Percentiles rank a stretch among this genome's conserved stretches.
Conservation (phyloP, 2,888 invertebrate genomes). For the Dryococelus australis region DNA sequence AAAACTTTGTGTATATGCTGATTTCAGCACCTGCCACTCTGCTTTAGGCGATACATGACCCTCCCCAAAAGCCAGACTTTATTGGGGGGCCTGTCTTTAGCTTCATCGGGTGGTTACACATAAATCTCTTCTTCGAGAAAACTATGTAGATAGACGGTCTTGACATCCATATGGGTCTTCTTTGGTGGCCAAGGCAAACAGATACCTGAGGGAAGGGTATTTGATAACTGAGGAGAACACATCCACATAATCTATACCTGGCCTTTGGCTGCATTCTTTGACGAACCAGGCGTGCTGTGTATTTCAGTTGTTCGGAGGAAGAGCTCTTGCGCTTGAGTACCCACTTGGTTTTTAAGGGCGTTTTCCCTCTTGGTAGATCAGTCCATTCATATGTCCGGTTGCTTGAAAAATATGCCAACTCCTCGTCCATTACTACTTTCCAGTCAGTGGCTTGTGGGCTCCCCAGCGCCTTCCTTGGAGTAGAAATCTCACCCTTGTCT, state of each 20-base stretch:
- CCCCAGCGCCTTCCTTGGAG: background rate
- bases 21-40: background rate
- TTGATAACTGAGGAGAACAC: background rate
- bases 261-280: background rate
- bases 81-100: too few relatives aligned
- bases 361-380: too few relatives aligned
- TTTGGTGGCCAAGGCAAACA: background rate
- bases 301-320: background rate
- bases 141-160: background rate
- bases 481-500: background rate
- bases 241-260: background rate
- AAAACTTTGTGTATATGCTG: too few relatives aligned
- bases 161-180: background rate
- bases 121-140: too few relatives aligned
- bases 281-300: background rate
- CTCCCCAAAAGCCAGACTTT: too few relatives aligned
- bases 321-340: background rate
- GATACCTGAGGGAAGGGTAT: too few relatives aligned
- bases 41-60: background rate
- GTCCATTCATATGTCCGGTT: too few relatives aligned
- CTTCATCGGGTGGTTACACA: too few relatives aligned
- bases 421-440: background rate
- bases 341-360: slow-evolving; percentile 18
- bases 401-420: background rate
- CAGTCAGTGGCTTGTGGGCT: background rate